Evolutionary conservation across 2,797 vertebrate genomes (phyloP), one percentile per base, ranked within the genome.

Genomic region (Myoxocephalus aenaeus): DNA sequence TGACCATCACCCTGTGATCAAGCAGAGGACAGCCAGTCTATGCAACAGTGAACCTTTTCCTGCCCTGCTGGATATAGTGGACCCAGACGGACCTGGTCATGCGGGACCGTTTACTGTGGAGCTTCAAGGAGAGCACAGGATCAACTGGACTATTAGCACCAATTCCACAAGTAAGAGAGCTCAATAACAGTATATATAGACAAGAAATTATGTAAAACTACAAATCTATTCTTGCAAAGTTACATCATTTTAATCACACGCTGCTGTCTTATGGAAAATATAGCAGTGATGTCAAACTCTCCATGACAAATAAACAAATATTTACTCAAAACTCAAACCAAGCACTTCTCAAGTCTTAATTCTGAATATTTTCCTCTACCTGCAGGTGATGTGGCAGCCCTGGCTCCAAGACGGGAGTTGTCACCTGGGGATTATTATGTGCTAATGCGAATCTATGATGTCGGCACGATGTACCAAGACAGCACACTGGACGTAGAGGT

Each of bases 1-100:
- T 0, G 96, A 98, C 91, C 94, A 97, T 0, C 88, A 75, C 50
- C 97, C 97, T 0, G 87, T 77, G 89, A 93, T 0, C 94, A 92
- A 66, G 65, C 88, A 93, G 87, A 90, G 80, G 1, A 46, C 56
- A 18, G 90, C 92, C 0, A 92, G 51, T 4, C 66, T 97, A 50
- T 98, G 96, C 86, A 96, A 80, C 61, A 82, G 32, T 1, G 79
- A 94, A 13, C 94, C 96, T 0, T 82, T 80, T 22, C 90, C 93
- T 1, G 92, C 92, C 36, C 67, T 25, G 2, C 90, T 98, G 72
- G 93, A 80, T 54, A 90, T 97, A 54, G n/a, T 88, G 0, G 96
- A 97, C 89, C 87, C 80, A 32, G 96, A 97, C 50, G 90, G 95
- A 70, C 90, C 93, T 0, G 96, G 94, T 15, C 89, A 97, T 38